Evolutionary conservation across 1,140 invertebrate genomes (phyloP).

Genomic region (Scaptomyza graminum): DNA sequence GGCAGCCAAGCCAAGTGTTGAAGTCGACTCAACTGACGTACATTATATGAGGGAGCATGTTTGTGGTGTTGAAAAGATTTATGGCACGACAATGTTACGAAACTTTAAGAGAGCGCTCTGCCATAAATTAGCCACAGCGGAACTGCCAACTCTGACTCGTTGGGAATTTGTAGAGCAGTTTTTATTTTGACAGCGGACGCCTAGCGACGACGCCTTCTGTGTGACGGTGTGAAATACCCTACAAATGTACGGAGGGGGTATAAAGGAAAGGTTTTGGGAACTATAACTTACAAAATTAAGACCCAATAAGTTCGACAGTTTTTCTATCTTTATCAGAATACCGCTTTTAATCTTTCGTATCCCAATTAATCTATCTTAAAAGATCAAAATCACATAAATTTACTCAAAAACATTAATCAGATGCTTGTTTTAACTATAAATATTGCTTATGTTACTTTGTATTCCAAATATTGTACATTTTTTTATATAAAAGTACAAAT

Average conservation of each 20-base stretch:
- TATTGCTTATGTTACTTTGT: too few relatives aligned
- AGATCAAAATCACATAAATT: too few relatives aligned
- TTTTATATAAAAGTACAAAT: too few relatives aligned
- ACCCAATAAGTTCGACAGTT: too few relatives aligned
- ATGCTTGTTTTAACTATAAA: too few relatives aligned
- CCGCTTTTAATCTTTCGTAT: too few relatives aligned
- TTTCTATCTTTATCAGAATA: too few relatives aligned
- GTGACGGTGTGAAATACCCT: slow-evolving; percentile 22
- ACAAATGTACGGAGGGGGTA: slow-evolving; percentile 15
- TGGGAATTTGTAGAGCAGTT: slow-evolving; percentile 37
- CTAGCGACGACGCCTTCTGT: slow-evolving; percentile 41
- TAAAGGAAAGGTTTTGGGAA: neutral
- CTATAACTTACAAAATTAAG: too few relatives aligned
- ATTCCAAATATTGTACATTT: too few relatives aligned
- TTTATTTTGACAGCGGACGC: slow-evolving; percentile 59
- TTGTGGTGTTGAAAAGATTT: slow-evolving; percentile 72
- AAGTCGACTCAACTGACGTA: slow-evolving; percentile 46
- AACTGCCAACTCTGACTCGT: slow-evolving; percentile 24
- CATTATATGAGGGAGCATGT: slow-evolving; percentile 23
- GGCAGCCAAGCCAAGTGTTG: slow-evolving; percentile 59
- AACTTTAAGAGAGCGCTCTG: slow-evolving; percentile 60
- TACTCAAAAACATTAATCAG: too few relatives aligned
- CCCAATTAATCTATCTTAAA: too few relatives aligned
- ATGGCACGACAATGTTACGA: slow-evolving; percentile 65
- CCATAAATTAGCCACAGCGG: slow-evolving; percentile 67